Evolutionary conservation across 2,113 vertebrate genomes (phyloP).

Genomic region (Lophochroa leadbeateri): DNA sequence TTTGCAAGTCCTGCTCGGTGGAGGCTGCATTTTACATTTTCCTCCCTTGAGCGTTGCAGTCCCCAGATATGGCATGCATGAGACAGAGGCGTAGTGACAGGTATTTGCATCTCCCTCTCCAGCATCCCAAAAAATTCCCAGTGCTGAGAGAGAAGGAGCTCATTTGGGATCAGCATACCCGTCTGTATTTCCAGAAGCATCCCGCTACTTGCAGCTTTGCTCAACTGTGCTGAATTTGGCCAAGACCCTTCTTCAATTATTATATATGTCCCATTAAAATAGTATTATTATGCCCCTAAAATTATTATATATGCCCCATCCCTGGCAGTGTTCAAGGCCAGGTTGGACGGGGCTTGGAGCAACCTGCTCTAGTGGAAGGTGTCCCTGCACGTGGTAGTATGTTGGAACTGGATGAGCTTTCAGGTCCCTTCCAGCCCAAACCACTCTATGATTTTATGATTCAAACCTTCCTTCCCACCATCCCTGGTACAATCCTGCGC

Average conservation of each 20-base stretch:
- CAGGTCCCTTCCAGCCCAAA: neutral
- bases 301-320: neutral
- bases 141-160: neutral
- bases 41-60: neutral
- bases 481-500: neutral
- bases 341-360: neutral
- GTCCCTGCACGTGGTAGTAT: neutral
- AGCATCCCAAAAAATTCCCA: neutral
- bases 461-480: fast-evolving
- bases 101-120: neutral
- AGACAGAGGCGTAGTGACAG: neutral
- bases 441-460: neutral
- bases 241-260: neutral
- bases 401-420: neutral
- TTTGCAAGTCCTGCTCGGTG: neutral
- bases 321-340: neutral
- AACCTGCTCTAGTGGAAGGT: neutral
- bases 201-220: neutral
- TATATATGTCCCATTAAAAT: neutral
- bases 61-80: fast-evolving
- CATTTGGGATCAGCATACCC: neutral
- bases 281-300: neutral
- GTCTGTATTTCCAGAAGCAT: neutral
- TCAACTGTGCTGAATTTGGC: neutral
- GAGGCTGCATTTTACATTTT: neutral